phyloP scores from a whole-genome alignment of 2,888 invertebrate genomes.

The Ennomos erosarius region DNA sequence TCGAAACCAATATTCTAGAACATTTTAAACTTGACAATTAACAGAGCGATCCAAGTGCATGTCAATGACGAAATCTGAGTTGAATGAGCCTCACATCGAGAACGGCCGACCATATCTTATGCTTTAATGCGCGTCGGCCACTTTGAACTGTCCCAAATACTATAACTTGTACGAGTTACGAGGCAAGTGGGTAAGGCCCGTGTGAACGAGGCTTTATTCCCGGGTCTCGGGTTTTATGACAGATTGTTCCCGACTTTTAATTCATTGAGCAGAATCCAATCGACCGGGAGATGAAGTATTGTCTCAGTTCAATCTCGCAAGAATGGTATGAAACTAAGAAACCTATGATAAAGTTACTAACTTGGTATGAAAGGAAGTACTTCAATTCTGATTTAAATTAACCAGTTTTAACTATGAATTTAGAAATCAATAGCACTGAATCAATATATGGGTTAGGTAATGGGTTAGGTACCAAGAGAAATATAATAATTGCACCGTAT shows the following conservation, averaged over 20 bases:
- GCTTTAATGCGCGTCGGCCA: conserved; percentile 77
- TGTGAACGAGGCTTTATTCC: conserved; percentile 64
- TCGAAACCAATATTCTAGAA: conserved; percentile 25
- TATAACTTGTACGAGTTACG: conserved; percentile 81
- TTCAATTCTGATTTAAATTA: no score
- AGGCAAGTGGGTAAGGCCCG: conserved; percentile 61
- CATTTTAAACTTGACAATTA: conserved; percentile 30
- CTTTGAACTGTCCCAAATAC: conserved; percentile 81
- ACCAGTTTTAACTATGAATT: no score
- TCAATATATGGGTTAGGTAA: no score
- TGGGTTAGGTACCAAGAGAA: no score
- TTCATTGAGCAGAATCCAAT: conserved; percentile 42
- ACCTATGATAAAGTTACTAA: no score
- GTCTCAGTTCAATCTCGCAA: conserved; percentile 19
- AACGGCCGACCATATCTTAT: conserved; percentile 77
- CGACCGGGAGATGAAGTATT: conserved; percentile 19
- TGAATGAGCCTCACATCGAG: conserved; percentile 71
- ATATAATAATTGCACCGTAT: no score
- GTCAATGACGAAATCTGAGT: conserved; percentile 56
- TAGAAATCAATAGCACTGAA: no score
- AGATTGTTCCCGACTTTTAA: conserved; percentile 58
- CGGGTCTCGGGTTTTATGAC: conserved; percentile 60
- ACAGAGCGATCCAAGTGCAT: conserved; percentile 23
- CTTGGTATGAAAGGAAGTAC: no score
- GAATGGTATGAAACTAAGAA: not conserved